These are phyloP conservation scores for Pseudochromis fuscus DNA, from an alignment of 2,797 vertebrate genomes.

Conservation along the genomic window DNA sequence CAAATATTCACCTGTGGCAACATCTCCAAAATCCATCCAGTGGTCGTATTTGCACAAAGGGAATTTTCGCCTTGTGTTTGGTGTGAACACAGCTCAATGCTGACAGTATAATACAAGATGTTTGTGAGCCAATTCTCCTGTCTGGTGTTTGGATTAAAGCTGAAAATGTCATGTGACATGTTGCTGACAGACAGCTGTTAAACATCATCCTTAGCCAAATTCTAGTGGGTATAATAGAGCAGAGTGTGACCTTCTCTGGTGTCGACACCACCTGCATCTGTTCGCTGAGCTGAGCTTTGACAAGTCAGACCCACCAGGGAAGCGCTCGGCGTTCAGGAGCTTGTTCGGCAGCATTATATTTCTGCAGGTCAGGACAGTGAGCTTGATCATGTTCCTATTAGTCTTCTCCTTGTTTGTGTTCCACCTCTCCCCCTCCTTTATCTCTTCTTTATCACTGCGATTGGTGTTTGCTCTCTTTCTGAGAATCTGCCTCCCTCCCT, in stretches of 20 bases:
- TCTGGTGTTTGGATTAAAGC: constrained; percentile 13
- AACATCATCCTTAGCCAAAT: constrained; percentile 40
- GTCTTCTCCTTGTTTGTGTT: constrained; percentile 32
- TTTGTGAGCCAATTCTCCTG: no score
- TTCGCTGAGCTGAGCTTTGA: constrained; percentile 58
- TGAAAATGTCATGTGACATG: constrained; percentile 35
- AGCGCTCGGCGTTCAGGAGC: constrained; percentile 43
- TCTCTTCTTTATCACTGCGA: constrained; percentile 9
- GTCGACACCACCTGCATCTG: constrained; percentile 63
- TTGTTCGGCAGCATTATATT: constrained; percentile 56
- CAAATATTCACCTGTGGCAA: no score
- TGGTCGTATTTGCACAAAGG: no score
- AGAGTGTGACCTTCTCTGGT: constrained; percentile 62
- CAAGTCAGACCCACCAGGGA: constrained; percentile 56
- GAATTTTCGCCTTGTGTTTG: no score
- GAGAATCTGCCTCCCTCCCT: background rate
- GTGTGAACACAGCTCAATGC: no score
- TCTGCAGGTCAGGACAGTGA: constrained; percentile 68
- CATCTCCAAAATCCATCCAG: no score
- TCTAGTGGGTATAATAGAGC: constrained; percentile 51
- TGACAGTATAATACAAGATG: no score
- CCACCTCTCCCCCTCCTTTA: constrained; percentile 2
- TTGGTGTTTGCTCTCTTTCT: constrained; percentile 15
- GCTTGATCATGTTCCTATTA: constrained; percentile 50
- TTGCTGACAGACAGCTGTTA: constrained; percentile 54